Percentiles rank a stretch among this genome's conserved stretches.
phyloP scores from a whole-genome alignment of 2,113 vertebrate genomes.

The Mesitornis unicolor region DNA sequence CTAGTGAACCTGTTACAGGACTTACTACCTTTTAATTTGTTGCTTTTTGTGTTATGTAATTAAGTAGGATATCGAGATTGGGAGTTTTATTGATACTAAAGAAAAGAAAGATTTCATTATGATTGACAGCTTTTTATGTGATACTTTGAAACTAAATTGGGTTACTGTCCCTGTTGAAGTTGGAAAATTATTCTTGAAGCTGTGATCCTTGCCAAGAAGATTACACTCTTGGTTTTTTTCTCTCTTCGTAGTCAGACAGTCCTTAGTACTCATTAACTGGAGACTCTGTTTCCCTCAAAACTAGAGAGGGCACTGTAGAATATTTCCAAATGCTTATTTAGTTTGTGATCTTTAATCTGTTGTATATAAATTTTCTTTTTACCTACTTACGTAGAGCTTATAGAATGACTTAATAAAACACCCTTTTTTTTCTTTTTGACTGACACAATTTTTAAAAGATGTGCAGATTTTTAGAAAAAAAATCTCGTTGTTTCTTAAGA shows the following conservation, averaged over 20 bases:
- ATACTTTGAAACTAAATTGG: not conserved
- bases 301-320: not conserved
- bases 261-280: not conserved
- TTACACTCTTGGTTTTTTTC: not conserved
- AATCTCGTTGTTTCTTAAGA: not conserved
- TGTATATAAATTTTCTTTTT: not conserved
- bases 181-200: not conserved
- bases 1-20: not conserved
- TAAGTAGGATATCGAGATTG: not conserved
- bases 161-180: not conserved
- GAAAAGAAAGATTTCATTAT: not conserved
- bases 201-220: not conserved
- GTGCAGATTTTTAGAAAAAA: not conserved
- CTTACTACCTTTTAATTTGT: not conserved
- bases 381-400: not conserved
- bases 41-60: not conserved
- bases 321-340: not conserved
- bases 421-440: not conserved
- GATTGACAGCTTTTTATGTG: not conserved
- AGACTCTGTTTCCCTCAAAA: not conserved
- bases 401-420: not conserved
- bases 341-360: not conserved
- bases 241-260: not conserved
- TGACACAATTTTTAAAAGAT: not conserved
- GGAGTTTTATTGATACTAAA: not conserved